phyloP scores from a whole-genome alignment of 2,113 vertebrate genomes.

The Gymnorhina tibicen region DNA sequence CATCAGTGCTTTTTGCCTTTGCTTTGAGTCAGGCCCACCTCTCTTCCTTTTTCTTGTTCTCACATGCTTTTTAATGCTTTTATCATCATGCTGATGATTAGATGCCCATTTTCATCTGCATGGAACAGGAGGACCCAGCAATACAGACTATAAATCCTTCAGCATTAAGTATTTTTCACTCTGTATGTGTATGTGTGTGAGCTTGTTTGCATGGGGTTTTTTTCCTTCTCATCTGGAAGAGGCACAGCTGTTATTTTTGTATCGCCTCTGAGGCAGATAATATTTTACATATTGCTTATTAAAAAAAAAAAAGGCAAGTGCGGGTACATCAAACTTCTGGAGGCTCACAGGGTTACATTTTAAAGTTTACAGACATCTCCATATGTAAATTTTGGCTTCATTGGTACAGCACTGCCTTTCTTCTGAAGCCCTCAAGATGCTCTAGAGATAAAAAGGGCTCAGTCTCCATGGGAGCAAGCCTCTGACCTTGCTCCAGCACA shows the following conservation, averaged over 20 bases:
- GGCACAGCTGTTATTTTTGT: neutral
- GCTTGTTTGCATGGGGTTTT: neutral
- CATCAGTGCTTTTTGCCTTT: neutral
- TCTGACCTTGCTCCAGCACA: neutral
- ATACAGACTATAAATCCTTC: neutral
- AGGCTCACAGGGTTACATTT: neutral
- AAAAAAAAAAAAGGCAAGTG: neutral
- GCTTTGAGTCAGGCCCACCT: neutral
- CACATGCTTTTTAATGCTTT: neutral
- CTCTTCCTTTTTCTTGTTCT: neutral
- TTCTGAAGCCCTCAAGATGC: neutral
- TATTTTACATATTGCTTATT: neutral
- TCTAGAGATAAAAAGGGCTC: neutral
- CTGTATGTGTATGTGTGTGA: neutral
- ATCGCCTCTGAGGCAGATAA: neutral
- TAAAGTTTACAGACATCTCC: neutral
- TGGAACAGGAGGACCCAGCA: neutral
- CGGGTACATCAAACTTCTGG: fast-evolving
- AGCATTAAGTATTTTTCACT: neutral
- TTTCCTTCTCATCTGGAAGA: neutral
- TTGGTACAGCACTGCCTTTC: neutral
- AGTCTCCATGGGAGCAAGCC: neutral
- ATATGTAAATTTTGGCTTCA: neutral
- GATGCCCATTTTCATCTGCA: neutral
- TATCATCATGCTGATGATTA: neutral